Percentiles rank a stretch among this genome's conserved stretches.
Conservation (phyloP, 1,140 invertebrate species). For the Orius insidiosus region DNA sequence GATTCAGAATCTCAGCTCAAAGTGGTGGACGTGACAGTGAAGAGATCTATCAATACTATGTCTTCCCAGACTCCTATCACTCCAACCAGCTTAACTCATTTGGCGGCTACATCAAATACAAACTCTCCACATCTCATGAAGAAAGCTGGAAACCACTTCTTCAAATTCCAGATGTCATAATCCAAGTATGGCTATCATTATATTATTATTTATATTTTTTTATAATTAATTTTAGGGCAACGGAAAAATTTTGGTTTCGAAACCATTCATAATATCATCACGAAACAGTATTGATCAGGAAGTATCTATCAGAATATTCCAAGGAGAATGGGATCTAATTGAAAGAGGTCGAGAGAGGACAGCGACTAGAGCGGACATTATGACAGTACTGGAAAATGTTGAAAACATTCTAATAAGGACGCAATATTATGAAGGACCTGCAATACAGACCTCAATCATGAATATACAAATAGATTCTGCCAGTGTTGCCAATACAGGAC, state of each 20-base stretch:
- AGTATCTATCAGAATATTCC: slow-evolving; percentile 47
- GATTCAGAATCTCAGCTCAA: no score
- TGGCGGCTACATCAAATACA: slow-evolving; percentile 69
- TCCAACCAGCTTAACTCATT: slow-evolving; percentile 73
- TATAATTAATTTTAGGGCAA: no score
- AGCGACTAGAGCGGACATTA: slow-evolving; percentile 75
- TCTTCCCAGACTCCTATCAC: slow-evolving; percentile 55
- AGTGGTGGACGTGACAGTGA: slow-evolving; percentile 1
- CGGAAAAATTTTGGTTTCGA: neutral
- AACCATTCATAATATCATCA: neutral
- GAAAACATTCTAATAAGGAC: slow-evolving; percentile 67
- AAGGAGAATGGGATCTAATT: slow-evolving; percentile 56
- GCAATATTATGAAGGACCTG: slow-evolving; percentile 46
- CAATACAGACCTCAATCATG: slow-evolving; percentile 47
- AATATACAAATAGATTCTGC: slow-evolving; percentile 73
- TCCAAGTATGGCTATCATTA: no score
- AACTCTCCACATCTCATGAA: slow-evolving; percentile 38
- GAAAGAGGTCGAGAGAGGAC: slow-evolving; percentile 24
- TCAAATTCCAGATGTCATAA: slow-evolving; percentile 58
- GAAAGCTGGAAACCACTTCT: slow-evolving; percentile 23
- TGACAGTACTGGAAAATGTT: slow-evolving; percentile 76
- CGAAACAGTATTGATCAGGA: slow-evolving; percentile 23
- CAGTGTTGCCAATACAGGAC: slow-evolving; percentile 41
- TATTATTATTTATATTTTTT: no score
- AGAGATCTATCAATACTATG: slow-evolving; percentile 38